Evolutionary conservation across 2,888 invertebrate genomes (phyloP).

Genomic region (Eupsilia transversa): DNA sequence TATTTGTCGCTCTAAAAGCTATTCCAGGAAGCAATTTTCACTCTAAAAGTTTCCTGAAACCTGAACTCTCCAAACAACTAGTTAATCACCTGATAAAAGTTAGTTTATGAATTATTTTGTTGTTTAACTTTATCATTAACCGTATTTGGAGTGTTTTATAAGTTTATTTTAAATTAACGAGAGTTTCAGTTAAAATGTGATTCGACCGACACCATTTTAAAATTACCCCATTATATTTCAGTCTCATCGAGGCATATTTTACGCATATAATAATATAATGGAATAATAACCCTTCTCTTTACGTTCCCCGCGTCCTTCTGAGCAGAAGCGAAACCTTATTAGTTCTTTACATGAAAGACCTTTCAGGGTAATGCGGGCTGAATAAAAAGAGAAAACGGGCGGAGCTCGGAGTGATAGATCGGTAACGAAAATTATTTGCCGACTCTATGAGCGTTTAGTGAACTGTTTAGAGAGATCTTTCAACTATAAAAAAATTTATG

Average conservation of each 20-base stretch:
- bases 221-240: background rate
- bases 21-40: slow-evolving; percentile 28
- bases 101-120: slow-evolving; percentile 35
- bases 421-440: slow-evolving; percentile 44
- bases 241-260: background rate
- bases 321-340: slow-evolving; percentile 60
- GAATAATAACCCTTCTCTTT: slow-evolving; percentile 46
- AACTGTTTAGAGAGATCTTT: slow-evolving; percentile 27
- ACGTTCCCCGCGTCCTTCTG: slow-evolving; percentile 27
- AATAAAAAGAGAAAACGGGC: slow-evolving; percentile 50
- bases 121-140: slow-evolving; percentile 15
- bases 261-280: background rate
- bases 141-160: background rate
- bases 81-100: slow-evolving; percentile 38
- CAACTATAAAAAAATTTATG: background rate
- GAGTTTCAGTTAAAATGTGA: background rate
- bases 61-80: slow-evolving; percentile 39
- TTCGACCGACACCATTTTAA: background rate
- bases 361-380: slow-evolving; percentile 59
- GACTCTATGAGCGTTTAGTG: slow-evolving; percentile 33
- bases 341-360: slow-evolving; percentile 64
- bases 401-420: slow-evolving; percentile 47
- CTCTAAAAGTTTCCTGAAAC: slow-evolving; percentile 30
- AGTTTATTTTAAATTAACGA: slow-evolving; percentile 3
- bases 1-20: slow-evolving; percentile 18